A percentile compares a stretch with the other conserved stretches of the same genome.
These are phyloP conservation scores for Morpho deidamia DNA, from an alignment of 2,888 invertebrate species.

Conservation along the genomic window DNA sequence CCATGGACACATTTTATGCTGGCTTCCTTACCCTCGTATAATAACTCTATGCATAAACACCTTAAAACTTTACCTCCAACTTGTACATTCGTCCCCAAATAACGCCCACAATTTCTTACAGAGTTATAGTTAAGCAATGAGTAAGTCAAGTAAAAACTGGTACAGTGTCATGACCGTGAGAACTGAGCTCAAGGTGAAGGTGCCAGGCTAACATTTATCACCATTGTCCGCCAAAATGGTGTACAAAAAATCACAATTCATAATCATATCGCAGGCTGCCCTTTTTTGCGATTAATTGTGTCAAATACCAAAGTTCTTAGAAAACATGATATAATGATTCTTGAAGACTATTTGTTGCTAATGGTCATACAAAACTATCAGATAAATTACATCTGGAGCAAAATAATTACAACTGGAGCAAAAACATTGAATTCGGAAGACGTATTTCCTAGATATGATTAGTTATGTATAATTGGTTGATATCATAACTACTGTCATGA, in stretches of 20 bases:
- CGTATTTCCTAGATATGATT: too few relatives aligned
- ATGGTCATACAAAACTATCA: too few relatives aligned
- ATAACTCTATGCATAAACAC: not conserved
- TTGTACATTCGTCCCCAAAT: not conserved
- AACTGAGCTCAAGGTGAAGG: conserved; percentile 40
- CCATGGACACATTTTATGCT: too few relatives aligned
- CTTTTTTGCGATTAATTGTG: not conserved
- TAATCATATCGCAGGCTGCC: not conserved
- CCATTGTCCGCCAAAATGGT: conserved; percentile 12
- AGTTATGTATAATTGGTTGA: too few relatives aligned
- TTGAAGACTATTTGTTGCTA: too few relatives aligned
- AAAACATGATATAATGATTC: not conserved
- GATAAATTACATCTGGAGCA: too few relatives aligned
- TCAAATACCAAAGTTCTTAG: not conserved
- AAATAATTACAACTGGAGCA: too few relatives aligned
- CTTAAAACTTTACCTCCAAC: not conserved
- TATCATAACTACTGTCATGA: too few relatives aligned
- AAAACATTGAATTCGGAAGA: too few relatives aligned
- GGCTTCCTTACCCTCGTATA: too few relatives aligned
- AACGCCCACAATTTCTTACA: conserved; percentile 1
- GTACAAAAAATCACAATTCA: conserved; percentile 17
- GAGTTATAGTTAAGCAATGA: conserved; percentile 9
- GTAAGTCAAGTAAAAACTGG: conserved; percentile 24
- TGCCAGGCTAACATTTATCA: conserved; percentile 19
- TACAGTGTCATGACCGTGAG: conserved; percentile 43